Evolutionary conservation across 2,797 vertebrate species (phyloP), one percentile per base, ranked within the genome.

Genomic region (Philypnodon macrostomus): DNA sequence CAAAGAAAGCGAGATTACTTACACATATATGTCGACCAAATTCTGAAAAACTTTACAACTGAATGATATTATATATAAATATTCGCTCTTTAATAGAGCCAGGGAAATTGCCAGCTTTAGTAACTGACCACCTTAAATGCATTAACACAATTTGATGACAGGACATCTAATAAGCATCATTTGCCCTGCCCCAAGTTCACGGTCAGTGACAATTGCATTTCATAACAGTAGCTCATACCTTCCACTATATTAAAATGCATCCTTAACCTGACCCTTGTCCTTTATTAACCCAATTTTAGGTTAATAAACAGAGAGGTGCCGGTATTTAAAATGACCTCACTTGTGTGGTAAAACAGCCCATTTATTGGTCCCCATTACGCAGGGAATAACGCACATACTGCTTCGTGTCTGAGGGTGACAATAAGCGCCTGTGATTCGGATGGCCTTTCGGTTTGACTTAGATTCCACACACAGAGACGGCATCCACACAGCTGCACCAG

Each of bases 341-440:
- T 16, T 31, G 7, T 12, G 16, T 12, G 26, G 27, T 27, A 10
- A 30, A 44, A 27, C 11, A 30, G 41, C 15, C 16, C 41, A 30
- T 27, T 44, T 44, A 7, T 44, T 41, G 39, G 23, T 13, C 14
- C 39, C 16, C 15, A 27, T 16, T 42, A 42, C 39, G 39, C 39
- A 41, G 39, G 21, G 64, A 41, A 24, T 36, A 60, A 44, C 47
- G 51, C 46, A 63, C 59, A 38, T 40, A 52, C 16, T 42, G 19
- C 61, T 47, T 31, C 49, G 44, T 51, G 54, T 74, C 58, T 70
- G 70, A 37, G 37, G 46, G 59, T 72, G 48, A 86, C 81, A 86
- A 81, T 68, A 51, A 66, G 53, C 64, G 61, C 70, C 75, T 80
- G 73, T 84, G 51, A 67, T 53, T 35, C 17, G 10, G 47, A 21